Base-by-base conservation (phyloP, 1,140 invertebrate species). In the Adoxophyes honmai region DNA sequence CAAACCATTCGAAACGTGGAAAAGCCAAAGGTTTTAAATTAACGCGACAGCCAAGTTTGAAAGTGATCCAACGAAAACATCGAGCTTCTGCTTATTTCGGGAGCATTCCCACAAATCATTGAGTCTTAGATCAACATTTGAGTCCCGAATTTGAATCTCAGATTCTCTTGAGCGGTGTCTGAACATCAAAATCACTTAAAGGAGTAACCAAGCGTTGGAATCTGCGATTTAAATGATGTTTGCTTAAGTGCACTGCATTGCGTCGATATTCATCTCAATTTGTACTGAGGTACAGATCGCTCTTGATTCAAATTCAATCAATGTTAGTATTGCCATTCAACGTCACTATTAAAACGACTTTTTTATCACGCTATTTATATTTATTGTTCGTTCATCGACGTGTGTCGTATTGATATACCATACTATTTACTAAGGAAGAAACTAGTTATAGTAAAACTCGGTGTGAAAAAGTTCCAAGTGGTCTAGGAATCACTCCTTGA, bases 191-290 rank as follows among this genome's bases (percentile, higher is more conserved):
- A 48, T 48, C 42, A 48, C 42, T 33, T 48, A 48, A 48, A 48
- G 42, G 42, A 48, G 42, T 48, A 48, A 48, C 42, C 42, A 48
- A 28, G 42, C 42, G 18, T 21, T 18, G 21, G 18, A 48, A 48
- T 48, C 42, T 48, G 42, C 42, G 42, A 48, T 48, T 48, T 48
- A 48, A 48, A 48, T 48, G 42, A 48, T 48, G 42, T 48, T 48
- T 48, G 42, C 21, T 48, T 11, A 28, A 48, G 52, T 34, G 52
- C 34, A 36, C 13, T 33, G 34, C 52, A 53, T 15, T 16, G 34
- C 52, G 52, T 53, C 52, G 34, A 53, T 53, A 53, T 53, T 53
- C 52, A 35, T 36, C 52, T 53, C 34, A 35, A 53, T 53, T 34
- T 34, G 52, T 53, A 34, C 52, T 8, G 33, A 35, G 34, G 11